Base-by-base conservation (phyloP, 2,113 vertebrate genomes). In the Microtus ochrogaster region DNA sequence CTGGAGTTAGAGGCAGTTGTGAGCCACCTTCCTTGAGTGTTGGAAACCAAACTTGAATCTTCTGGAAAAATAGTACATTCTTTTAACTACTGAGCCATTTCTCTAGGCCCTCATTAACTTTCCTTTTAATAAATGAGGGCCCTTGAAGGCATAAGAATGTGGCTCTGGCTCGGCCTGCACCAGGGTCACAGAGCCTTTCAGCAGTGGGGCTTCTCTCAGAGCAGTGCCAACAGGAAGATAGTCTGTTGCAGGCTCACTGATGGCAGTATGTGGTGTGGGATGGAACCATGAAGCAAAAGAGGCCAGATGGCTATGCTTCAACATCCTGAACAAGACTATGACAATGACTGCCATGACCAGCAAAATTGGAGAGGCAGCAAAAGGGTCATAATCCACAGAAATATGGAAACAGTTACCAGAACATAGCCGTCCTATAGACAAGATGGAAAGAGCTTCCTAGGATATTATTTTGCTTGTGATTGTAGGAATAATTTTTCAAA, bases 381-480 rank as follows among this genome's bases (percentile, higher is more conserved):
- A 78, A 83, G 61, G 5, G 22, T 12, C n/a, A 77, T 58, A 65
- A 74, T 16, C 16, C 28, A 47, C 9, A 79, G 82, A 49, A 17
- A 41, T 79, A 89, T 74, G 21, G 65, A 91, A 91, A 74, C 63
- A 17, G 14, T 70, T 93, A 70, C 41, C 11, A 76, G 47, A 91
- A 89, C 47, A 91, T 10, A 74, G 19, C 30, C 61, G 44, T 9
- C 70, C 12, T 55, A 77, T 21, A 74, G 68, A 63, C 7, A 81
- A 72, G 91, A 68, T 21, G 89, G n/a, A 55, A 70, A 90, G 66
- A 5, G 22, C 7, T 66, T 68, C 66, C 44, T 77, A 36, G 47
- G 8, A 58, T 90, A 22, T 33, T 86, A 10, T 95, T 96, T 61
- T 93, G 44, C 82, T 81, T 94, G 26, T 89, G 66, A n/a, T 70